Conservation (phyloP, 2,888 invertebrate species). For the Archips xylosteana region DNA sequence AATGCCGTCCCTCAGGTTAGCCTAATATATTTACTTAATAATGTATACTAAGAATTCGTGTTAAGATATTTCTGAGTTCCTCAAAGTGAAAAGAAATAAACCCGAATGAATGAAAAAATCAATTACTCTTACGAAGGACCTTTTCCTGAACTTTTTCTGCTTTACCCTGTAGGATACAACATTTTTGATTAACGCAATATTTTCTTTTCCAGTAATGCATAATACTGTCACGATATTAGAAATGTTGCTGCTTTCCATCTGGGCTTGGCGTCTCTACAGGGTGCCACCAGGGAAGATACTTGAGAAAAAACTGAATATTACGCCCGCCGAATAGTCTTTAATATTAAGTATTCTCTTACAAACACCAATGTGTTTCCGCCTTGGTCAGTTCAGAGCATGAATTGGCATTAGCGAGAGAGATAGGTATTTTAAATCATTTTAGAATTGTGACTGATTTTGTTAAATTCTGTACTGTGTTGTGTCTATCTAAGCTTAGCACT, state of each 20-base stretch:
- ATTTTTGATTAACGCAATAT: neutral
- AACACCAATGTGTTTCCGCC: constrained; percentile 1
- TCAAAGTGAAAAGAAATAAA: too few relatives aligned
- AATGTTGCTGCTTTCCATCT: constrained; percentile 88
- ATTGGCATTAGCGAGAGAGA: neutral
- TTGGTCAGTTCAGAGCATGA: constrained; percentile 28
- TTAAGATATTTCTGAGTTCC: too few relatives aligned
- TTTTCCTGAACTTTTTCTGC: too few relatives aligned
- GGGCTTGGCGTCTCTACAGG: constrained; percentile 88
- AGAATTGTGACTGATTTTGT: constrained; percentile 47
- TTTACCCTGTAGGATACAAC: too few relatives aligned
- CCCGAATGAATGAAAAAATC: too few relatives aligned
- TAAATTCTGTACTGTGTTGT: constrained; percentile 20
- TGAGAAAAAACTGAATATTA: constrained; percentile 63
- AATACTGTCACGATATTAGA: constrained; percentile 88
- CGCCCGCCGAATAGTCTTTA: constrained; percentile 57
- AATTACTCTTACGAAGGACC: too few relatives aligned
- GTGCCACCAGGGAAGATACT: constrained; percentile 64
- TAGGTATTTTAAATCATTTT: constrained; percentile 30
- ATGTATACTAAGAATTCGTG: too few relatives aligned
- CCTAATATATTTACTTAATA: too few relatives aligned
- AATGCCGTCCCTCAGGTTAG: too few relatives aligned
- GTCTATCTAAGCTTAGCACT: neutral
- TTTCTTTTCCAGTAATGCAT: constrained; percentile 86
- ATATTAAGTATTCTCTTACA: neutral